phyloP scores from a whole-genome alignment of 2,113 vertebrate genomes.

The Donacobius atricapilla region DNA sequence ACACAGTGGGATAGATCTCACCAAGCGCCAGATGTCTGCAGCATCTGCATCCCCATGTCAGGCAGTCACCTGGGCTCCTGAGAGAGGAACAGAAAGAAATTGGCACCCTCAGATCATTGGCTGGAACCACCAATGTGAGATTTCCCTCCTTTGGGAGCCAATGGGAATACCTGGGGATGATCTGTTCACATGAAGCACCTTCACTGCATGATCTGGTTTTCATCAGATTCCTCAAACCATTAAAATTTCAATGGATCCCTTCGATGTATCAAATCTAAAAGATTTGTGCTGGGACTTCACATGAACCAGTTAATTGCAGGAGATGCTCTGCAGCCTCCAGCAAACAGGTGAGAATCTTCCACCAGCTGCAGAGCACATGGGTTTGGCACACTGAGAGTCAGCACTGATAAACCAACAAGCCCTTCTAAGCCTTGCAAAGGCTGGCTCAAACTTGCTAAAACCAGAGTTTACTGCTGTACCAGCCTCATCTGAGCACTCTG shows the following conservation, averaged over 20 bases:
- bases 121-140: background rate
- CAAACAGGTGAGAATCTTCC: background rate
- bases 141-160: background rate
- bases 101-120: background rate
- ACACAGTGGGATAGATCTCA: background rate
- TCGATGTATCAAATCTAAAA: background rate
- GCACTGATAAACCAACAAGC: background rate
- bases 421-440: background rate
- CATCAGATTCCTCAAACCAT: background rate
- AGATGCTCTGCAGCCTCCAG: background rate
- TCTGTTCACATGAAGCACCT: background rate
- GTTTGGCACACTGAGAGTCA: background rate
- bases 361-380: background rate
- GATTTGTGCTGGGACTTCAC: background rate
- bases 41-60: background rate
- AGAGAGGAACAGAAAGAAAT: background rate
- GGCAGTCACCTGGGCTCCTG: background rate
- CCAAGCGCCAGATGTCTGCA: background rate
- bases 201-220: background rate
- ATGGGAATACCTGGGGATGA: background rate
- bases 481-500: background rate
- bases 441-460: background rate
- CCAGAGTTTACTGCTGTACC: background rate
- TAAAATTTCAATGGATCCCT: background rate
- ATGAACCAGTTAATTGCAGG: background rate